Evolutionary conservation across 2,888 invertebrate species (phyloP).

Genomic region (Pocota personata): DNA sequence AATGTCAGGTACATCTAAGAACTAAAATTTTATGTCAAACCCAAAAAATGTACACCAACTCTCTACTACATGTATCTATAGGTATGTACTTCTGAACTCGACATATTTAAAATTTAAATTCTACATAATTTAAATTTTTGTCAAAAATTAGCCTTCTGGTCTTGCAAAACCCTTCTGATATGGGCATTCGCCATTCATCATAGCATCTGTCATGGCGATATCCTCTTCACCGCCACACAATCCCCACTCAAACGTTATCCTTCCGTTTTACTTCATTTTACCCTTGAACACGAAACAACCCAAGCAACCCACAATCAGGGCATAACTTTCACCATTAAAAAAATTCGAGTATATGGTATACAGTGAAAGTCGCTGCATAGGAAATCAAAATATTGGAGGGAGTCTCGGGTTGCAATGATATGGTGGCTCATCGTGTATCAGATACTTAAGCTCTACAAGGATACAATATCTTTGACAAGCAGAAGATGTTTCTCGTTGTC

Average conservation of each 20-base stretch:
- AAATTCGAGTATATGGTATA: no score
- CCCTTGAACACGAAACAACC: constrained; percentile 45
- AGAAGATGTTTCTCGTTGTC: constrained; percentile 73
- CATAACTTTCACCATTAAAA: constrained; percentile 69
- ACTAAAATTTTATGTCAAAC: neutral
- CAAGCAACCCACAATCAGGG: constrained; percentile 56
- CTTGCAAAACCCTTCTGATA: constrained; percentile 47
- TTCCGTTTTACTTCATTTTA: constrained; percentile 63
- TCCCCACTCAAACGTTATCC: constrained; percentile 67
- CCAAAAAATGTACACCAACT: neutral
- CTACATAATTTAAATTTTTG: constrained; percentile 48
- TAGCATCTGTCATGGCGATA: constrained; percentile 69
- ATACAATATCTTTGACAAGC: constrained; percentile 74
- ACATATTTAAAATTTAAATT: constrained; percentile 40
- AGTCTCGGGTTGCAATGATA: constrained; percentile 69
- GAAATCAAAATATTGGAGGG: neutral
- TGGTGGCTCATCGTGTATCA: constrained; percentile 72
- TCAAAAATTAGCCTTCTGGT: constrained; percentile 53
- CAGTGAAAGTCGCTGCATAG: constrained; percentile 24
- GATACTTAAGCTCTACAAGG: constrained; percentile 73
- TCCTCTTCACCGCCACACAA: constrained; percentile 65
- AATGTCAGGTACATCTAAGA: no score
- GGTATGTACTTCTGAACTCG: neutral
- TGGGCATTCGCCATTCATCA: constrained; percentile 68
- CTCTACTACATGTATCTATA: no score